phyloP scores from a whole-genome alignment of 2,888 invertebrate species.

The Miltochrista miniata region DNA sequence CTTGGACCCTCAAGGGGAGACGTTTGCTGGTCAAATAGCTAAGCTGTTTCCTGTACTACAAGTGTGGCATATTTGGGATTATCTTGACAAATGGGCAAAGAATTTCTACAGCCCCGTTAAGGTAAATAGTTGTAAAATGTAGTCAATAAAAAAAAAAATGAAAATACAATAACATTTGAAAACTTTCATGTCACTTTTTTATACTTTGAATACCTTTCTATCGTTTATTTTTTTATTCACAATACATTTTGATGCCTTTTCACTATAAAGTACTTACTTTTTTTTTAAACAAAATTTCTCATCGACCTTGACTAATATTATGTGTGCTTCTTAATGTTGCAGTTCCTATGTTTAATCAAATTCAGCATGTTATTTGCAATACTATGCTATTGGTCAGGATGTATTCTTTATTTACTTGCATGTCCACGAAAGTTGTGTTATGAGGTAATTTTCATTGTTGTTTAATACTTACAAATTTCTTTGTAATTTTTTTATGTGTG shows the following conservation, averaged over 20 bases:
- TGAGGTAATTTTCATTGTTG: constrained; percentile 46
- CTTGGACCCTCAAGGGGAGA: constrained; percentile 56
- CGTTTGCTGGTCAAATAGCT: constrained; percentile 57
- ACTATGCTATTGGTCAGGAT: constrained; percentile 73
- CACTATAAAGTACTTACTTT: no score
- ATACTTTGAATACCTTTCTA: no score
- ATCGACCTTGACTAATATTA: no score
- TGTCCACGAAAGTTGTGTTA: constrained; percentile 67
- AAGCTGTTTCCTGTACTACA: constrained; percentile 64
- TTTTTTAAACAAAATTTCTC: no score
- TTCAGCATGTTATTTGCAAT: constrained; percentile 54
- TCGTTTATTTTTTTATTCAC: no score
- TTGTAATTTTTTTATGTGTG: no score
- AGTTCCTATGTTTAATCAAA: constrained; percentile 62
- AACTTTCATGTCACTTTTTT: no score
- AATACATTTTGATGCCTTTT: no score
- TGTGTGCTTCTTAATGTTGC: constrained; percentile 34
- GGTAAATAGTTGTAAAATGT: no score
- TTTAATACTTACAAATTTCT: neutral
- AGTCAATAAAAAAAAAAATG: no score
- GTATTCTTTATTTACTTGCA: constrained; percentile 62
- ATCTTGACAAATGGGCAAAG: constrained; percentile 60
- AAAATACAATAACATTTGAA: no score
- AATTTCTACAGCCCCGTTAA: constrained; percentile 60
- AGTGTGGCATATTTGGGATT: constrained; percentile 75